A percentile compares a stretch with the other conserved stretches of the same genome.
Evolutionary conservation across 2,888 invertebrate species (phyloP).

Genomic region (Troides helena): DNA sequence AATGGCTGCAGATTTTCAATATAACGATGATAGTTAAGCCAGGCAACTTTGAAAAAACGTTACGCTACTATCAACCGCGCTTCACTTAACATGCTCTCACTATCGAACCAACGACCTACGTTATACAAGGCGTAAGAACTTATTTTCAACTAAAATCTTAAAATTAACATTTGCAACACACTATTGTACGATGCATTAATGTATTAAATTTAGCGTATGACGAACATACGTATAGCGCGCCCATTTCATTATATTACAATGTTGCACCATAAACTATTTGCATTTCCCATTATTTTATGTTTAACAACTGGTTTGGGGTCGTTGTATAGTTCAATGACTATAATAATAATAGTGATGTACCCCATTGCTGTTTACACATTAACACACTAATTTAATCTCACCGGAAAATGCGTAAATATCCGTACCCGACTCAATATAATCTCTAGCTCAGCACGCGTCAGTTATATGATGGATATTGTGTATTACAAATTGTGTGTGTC

Average conservation of each 20-base stretch:
- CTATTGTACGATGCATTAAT: background rate
- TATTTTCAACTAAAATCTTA: background rate
- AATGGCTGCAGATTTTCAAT: no score
- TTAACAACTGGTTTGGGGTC: background rate
- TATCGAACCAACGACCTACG: no score
- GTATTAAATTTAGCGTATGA: conserved; percentile 2
- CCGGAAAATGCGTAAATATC: background rate
- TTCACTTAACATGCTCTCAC: no score
- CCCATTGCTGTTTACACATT: no score
- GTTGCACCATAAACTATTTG: conserved; percentile 2
- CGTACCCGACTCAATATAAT: background rate
- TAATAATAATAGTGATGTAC: background rate
- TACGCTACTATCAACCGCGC: no score
- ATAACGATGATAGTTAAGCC: no score
- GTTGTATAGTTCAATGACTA: background rate
- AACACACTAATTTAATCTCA: background rate
- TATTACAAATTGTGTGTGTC: conserved; percentile 31
- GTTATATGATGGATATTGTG: conserved; percentile 34
- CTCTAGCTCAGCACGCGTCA: background rate
- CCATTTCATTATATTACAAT: background rate
- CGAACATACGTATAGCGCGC: background rate
- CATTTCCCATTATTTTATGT: conserved; percentile 1
- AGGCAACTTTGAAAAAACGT: no score
- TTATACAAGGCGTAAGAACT: no score
- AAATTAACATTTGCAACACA: background rate